Base-by-base conservation (phyloP, 2,797 vertebrate species). In the Enteromius unitaeniatus region DNA sequence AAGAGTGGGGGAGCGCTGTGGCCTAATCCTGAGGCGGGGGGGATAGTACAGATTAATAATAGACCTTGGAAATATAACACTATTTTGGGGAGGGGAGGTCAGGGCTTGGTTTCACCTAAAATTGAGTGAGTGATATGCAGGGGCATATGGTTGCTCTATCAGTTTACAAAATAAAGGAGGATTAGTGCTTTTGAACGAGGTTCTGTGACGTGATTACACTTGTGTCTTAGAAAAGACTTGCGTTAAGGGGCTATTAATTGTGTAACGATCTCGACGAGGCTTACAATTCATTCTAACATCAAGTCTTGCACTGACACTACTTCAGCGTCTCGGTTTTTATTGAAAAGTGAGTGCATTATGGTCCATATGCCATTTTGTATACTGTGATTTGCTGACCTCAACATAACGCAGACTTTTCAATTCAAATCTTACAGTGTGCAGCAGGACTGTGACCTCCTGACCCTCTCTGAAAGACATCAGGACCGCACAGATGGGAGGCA, bases 91-190 rank as follows among this genome's bases (percentile, higher is more conserved):
- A 85, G 88, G 88, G 86, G 79, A 85, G 77, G 77, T 78, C 80
- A 69, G 78, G 84, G 85, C 84, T 84, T 80, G 81, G 86, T 87
- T 89, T 82, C 86, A 86, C 72, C 82, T 64, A 69, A 86, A 86
- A 86, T 76, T 77, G 72, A 89, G 77, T 75, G 83, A 89, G 82
- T 89, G 84, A 86, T 87, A 89, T 87, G 87, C 40, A 75, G 82
- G 37, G 77, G 86, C 88, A 89, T 89, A 87, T 89, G 88, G 88
- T 87, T 86, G 81, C 84, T 89, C 84, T 89, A 89, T 89, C 88
- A 74, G 73, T 68, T 89, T 89, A 89, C 86, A 87, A 78, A 81
- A 65, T 89, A 83, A 81, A 86, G 86, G 67, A 87, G 82, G 86
- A 89, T 87, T 86, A 82, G 82, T 53, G 82, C 80, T 78, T 78